Base-by-base conservation (phyloP, 2,888 invertebrate genomes). In the Ichneumoninae sp. region DNA sequence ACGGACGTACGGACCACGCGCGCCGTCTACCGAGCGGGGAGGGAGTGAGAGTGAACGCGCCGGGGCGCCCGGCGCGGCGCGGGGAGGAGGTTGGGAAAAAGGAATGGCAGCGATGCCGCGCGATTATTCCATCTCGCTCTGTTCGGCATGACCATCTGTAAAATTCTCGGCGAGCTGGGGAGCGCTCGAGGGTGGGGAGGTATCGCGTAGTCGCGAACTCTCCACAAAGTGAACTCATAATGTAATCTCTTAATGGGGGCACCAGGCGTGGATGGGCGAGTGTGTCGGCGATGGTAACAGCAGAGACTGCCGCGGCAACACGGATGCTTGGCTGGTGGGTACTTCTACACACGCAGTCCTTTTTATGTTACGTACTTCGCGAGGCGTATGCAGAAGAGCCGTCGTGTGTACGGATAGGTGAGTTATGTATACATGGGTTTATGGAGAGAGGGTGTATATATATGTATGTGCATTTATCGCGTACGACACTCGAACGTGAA, bases 211-310 rank as follows among this genome's bases (percentile, higher is more conserved):
- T 86, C 84, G 81, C 85, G 78, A 85, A 86, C 86, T 87, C 86
- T 87, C 87, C 88, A 89, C 89, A 90, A 89, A 90, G 91, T 89
- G 87, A 90, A 91, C 89, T 90, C 91, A 90, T 91, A 91, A 91
- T 89, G 90, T 90, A 91, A 91, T 91, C 91, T 91, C 90, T 91
- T 91, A 91, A 91, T 91, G 90, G 90, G 90, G 88, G 90, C 89
- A 90, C 88, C 89, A 89, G 88, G 89, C 89, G 85, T 88, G 85
- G 80, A 69, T 85, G 79, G 52, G 57, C 57, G 36, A 66, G 73
- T 80, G 79, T 80, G 60, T 63, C n/a, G 60, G 60, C 30, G 30
- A 8, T 33, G 33, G 30, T 33, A 63, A 60, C 60, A 22, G 60
- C 60, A 30, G 60, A n/a, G n/a, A 3, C 52, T 7, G 19, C 30